A percentile compares a stretch with the other conserved stretches of the same genome.
phyloP scores from a whole-genome alignment of 2,113 vertebrate genomes.

The Odontophorus gujanensis region DNA sequence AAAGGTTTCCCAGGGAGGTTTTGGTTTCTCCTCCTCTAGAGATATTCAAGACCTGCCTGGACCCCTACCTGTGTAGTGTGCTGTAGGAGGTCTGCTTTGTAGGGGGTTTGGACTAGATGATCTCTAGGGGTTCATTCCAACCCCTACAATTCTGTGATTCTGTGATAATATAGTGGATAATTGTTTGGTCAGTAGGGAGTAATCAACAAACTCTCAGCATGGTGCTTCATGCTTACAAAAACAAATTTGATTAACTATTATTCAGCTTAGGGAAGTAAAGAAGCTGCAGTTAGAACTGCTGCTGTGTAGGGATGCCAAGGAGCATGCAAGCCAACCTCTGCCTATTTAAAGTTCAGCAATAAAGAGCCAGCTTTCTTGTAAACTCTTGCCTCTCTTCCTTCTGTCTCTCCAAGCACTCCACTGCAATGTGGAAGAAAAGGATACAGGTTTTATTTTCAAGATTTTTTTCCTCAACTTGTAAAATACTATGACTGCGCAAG shows the following conservation, averaged over 20 bases:
- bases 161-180: not conserved
- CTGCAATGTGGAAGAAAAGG: not conserved
- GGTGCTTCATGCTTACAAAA: not conserved
- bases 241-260: not conserved
- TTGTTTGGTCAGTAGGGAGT: not conserved
- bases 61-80: too few relatives aligned
- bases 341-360: not conserved
- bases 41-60: too few relatives aligned
- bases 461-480: not conserved
- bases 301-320: not conserved
- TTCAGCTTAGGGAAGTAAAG: not conserved
- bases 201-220: not conserved
- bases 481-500: not conserved
- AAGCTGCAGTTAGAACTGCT: not conserved
- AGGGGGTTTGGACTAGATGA: too few relatives aligned
- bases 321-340: not conserved
- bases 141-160: too few relatives aligned
- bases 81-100: too few relatives aligned
- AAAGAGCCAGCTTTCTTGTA: not conserved
- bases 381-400: not conserved
- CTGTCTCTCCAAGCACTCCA: not conserved
- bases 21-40: too few relatives aligned
- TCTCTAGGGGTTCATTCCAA: too few relatives aligned
- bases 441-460: rapidly evolving
- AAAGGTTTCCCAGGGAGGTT: too few relatives aligned